A percentile compares a stretch with the other conserved stretches of the same genome.
phyloP scores from a whole-genome alignment of 2,888 invertebrate genomes.

The Tetheella fluctuosa region DNA sequence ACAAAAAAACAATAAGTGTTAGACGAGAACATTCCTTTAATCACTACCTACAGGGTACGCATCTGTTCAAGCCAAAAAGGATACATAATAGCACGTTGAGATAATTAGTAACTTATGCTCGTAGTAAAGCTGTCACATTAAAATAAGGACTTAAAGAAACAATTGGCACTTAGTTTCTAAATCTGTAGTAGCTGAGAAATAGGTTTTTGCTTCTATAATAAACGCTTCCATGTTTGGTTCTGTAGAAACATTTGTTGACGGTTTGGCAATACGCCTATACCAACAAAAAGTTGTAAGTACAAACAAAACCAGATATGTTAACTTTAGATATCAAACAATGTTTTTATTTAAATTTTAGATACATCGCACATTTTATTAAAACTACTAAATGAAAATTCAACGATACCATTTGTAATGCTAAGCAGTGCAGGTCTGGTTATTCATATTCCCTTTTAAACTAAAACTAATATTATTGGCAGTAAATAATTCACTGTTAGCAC shows the following conservation, averaged over 20 bases:
- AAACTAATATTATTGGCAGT: slow-evolving; percentile 51
- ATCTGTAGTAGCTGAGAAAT: background rate
- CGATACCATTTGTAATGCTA: background rate
- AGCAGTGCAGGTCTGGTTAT: slow-evolving; percentile 7
- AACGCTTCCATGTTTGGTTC: background rate
- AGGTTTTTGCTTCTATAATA: background rate
- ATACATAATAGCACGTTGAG: background rate
- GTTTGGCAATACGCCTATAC: background rate
- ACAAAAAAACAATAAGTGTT: too few relatives aligned
- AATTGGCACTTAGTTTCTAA: slow-evolving; percentile 2
- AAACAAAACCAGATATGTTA: background rate
- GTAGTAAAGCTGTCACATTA: background rate
- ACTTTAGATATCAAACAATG: background rate
- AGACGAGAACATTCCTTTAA: too few relatives aligned
- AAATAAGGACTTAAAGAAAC: background rate
- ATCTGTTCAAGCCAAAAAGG: too few relatives aligned
- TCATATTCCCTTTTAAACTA: slow-evolving; percentile 27
- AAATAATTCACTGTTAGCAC: slow-evolving; percentile 46
- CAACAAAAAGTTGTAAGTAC: background rate
- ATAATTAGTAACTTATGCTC: background rate
- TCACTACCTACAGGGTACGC: too few relatives aligned
- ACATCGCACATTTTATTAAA: background rate
- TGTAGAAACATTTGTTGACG: background rate
- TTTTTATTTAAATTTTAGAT: too few relatives aligned
- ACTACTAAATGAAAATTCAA: slow-evolving; percentile 6